These are phyloP conservation scores for Halcyon leucocephala DNA, from an alignment of 2,797 vertebrate species.

Conservation along the genomic window DNA sequence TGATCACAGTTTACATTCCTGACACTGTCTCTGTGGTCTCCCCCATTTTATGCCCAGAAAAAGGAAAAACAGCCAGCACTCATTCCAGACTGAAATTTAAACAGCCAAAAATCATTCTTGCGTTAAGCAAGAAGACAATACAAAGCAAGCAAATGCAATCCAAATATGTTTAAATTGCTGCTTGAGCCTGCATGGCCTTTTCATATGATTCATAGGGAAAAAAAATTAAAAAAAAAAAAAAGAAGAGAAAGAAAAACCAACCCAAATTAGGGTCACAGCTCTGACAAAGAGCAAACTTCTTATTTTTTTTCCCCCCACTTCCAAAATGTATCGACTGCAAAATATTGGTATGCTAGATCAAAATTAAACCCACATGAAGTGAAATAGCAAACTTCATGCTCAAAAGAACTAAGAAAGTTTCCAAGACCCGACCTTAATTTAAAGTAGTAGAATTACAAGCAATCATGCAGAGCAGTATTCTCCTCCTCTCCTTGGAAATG, in stretches of 20 bases:
- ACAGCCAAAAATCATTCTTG: conserved; percentile 60
- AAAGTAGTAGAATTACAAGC: conserved; percentile 54
- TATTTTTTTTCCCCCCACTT: not conserved
- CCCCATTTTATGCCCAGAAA: conserved; percentile 29
- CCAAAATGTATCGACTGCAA: not conserved
- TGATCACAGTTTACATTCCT: conserved; percentile 30
- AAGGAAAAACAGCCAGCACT: not conserved
- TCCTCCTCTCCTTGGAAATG: conserved; percentile 40
- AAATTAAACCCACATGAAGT: conserved; percentile 56
- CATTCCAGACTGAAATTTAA: conserved; percentile 60
- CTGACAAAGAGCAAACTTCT: not conserved
- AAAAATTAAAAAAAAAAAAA: not conserved
- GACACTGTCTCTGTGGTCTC: not conserved
- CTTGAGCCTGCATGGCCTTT: conserved; percentile 14
- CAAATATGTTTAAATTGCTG: conserved; percentile 49
- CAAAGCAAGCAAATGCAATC: conserved; percentile 44
- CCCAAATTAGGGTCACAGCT: not conserved
- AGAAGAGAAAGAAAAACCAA: not conserved
- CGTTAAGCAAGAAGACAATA: conserved; percentile 47
- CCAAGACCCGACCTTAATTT: conserved; percentile 30
- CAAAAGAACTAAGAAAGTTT: conserved; percentile 44
- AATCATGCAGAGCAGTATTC: conserved; percentile 42
- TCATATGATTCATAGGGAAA: not conserved
- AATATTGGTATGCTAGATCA: not conserved
- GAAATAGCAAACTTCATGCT: conserved; percentile 48